Evolutionary conservation across 2,888 invertebrate genomes (phyloP), one percentile per base, ranked within the genome.

Genomic region (Oxytorus armatus): DNA sequence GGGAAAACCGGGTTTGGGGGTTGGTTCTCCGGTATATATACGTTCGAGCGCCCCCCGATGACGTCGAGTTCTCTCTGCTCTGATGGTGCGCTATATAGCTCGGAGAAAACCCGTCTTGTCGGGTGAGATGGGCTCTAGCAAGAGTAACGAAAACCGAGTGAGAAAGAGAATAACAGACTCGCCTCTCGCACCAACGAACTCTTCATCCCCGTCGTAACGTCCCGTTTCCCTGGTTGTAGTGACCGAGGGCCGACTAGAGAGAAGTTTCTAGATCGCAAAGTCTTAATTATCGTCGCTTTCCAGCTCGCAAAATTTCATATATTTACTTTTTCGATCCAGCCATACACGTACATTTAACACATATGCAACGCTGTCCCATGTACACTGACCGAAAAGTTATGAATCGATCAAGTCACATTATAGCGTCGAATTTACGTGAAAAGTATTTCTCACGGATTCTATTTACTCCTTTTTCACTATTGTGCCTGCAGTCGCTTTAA

Each of bases 121-220:
- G 84, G 85, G 83, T 75, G 84, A 83, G 83, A 77, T 78, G 82
- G 84, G 53, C 29, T 73, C 81, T n/a, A 82, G 73, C 81, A 84
- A n/a, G 82, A 86, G 83, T 82, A 83, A 88, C 87, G 89, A 87
- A 76, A 89, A 86, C 86, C 84, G 84, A 88, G 86, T 83, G 87
- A 88, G 89, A 88, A 87, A 87, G 88, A 87, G 87, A 89, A 89
- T 88, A 89, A 89, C 89, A 85, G 88, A 89, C 88, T 88, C 82
- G 85, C 82, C 82, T 65, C 84, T 72, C 76, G 83, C 84, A 86
- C 85, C 84, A 82, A 72, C 86, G 87, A 84, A 84, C 81, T 81
- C 63, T 51, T 66, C 18, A 33, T 33, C 70, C 47, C 14, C 53
- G 10, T 29, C 11, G 44, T 39, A 42, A 23, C 49, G 57, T 25